phyloP scores from a whole-genome alignment of 2,888 invertebrate species.

The Athrips mouffetella region DNA sequence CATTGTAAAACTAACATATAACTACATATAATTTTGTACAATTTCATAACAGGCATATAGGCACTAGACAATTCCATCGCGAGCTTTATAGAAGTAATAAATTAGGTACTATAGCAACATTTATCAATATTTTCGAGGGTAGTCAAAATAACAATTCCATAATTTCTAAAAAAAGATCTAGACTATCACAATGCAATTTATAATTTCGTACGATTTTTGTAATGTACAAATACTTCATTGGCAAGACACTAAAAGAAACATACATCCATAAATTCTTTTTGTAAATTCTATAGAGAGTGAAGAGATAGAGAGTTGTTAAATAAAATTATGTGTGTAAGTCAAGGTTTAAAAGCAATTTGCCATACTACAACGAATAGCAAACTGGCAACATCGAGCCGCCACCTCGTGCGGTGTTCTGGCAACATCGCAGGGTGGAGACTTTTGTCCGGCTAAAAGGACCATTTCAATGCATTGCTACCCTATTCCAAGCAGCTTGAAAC shows the following conservation, averaged over 20 bases:
- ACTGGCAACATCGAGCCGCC: conserved; percentile 44
- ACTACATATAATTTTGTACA: conserved; percentile 65
- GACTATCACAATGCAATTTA: conserved; percentile 68
- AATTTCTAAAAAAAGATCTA: conserved; percentile 66
- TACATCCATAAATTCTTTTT: conserved; percentile 58
- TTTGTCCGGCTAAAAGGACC: background rate
- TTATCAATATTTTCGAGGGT: conserved; percentile 48
- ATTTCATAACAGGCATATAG: conserved; percentile 40
- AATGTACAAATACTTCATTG: conserved; percentile 71
- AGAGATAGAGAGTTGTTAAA: conserved; percentile 61
- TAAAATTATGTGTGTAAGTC: conserved; percentile 47
- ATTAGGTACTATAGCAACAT: conserved; percentile 47
- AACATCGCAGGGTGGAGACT: conserved; percentile 63
- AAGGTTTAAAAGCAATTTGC: conserved; percentile 62
- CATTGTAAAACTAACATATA: conserved; percentile 42
- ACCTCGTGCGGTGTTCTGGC: conserved; percentile 65
- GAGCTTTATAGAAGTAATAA: conserved; percentile 40
- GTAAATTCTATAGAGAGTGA: conserved; percentile 70
- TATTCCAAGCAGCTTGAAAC: no score
- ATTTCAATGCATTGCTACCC: no score
- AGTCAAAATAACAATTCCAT: conserved; percentile 44
- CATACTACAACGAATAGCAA: conserved; percentile 71
- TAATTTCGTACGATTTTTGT: conserved; percentile 53
- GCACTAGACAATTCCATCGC: conserved; percentile 21
- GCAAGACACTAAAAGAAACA: conserved; percentile 68